phyloP scores from a whole-genome alignment of 2,113 vertebrate species.

The Actinemys pallida region DNA sequence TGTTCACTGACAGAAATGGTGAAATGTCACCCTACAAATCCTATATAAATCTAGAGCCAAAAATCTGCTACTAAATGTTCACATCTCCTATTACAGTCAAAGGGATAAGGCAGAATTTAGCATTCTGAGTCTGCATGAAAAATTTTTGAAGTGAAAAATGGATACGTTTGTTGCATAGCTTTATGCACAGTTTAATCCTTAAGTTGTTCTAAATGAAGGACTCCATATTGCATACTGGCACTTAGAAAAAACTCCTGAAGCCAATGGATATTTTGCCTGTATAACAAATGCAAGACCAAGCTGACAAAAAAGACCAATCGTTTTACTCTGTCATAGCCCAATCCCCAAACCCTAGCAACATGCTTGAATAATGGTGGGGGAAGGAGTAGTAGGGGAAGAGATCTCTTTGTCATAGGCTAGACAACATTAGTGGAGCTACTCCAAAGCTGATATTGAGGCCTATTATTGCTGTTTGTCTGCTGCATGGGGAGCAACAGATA shows the following conservation, averaged over 20 bases:
- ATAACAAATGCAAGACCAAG: background rate
- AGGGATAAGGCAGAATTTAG: background rate
- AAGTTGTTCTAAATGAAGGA: background rate
- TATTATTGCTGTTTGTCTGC: background rate
- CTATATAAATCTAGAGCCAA: background rate
- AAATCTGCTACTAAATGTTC: background rate
- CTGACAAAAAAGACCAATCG: background rate
- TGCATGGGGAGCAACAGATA: background rate
- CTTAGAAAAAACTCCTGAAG: background rate
- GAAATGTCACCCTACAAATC: background rate
- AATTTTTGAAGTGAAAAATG: background rate
- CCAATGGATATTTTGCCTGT: background rate
- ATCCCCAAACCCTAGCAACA: background rate
- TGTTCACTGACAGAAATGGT: background rate
- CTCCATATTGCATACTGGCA: background rate
- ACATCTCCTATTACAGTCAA: background rate
- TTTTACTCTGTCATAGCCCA: background rate
- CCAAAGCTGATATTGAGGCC: background rate
- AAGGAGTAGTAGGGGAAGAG: background rate
- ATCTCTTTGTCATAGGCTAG: background rate
- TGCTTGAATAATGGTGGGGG: background rate
- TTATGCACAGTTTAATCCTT: background rate
- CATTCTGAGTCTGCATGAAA: background rate
- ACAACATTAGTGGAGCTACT: background rate
- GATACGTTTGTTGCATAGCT: background rate